These are phyloP conservation scores for Adoxophyes honmai DNA, from an alignment of 1,140 invertebrate genomes.

Conservation along the genomic window DNA sequence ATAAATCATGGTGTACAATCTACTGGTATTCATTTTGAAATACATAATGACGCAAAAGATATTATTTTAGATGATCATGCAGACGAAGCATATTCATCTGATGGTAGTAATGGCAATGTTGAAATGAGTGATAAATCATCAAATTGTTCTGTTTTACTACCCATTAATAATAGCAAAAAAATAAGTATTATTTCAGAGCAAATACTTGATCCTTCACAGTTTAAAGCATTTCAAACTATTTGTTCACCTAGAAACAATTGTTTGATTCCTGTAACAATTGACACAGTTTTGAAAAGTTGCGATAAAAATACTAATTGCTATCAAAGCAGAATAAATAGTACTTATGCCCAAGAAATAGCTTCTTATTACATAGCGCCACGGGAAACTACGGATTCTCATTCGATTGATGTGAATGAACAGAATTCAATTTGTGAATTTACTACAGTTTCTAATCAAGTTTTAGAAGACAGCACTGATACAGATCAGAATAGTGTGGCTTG, in stretches of 20 bases:
- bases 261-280: neutral
- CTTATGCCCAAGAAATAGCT: too few relatives aligned
- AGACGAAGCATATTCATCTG: neutral
- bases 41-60: neutral
- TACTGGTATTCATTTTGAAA: neutral
- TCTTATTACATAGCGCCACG: too few relatives aligned
- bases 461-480: too few relatives aligned
- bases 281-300: neutral
- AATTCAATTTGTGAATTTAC: too few relatives aligned
- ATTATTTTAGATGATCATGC: neutral
- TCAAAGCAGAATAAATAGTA: too few relatives aligned
- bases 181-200: conserved; percentile 6
- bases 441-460: too few relatives aligned
- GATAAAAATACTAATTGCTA: neutral
- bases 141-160: too few relatives aligned
- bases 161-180: neutral
- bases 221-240: neutral
- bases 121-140: neutral
- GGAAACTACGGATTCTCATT: too few relatives aligned
- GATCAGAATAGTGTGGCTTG: too few relatives aligned
- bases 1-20: neutral
- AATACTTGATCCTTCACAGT: neutral
- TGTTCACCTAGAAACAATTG: neutral
- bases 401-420: too few relatives aligned
- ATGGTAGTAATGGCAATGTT: neutral